Base-by-base conservation (phyloP, 1,140 invertebrate species). In the Aphaenogaster floridana region DNA sequence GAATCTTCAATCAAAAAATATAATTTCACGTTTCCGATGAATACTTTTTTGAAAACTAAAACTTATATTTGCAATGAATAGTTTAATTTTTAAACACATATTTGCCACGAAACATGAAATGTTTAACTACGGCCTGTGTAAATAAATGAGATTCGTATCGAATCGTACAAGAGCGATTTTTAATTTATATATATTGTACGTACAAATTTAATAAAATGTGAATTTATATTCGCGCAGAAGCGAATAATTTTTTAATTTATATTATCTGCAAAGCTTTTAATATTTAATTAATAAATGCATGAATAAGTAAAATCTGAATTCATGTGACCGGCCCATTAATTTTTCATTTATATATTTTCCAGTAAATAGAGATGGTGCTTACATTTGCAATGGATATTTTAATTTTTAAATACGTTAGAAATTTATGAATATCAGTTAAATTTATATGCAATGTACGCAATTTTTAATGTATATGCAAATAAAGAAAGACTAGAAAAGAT, bases 291-390 rank as follows among this genome's bases (percentile, higher is more conserved):
- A 84, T 61, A 63, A 84, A 84, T 42, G 80, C 54, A 84, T 84
- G 72, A 84, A 74, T 54, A 84, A 74, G 69, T 61, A 61, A 63
- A 84, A 84, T 76, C 45, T 42, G 80, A 76, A 84, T 84, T 84
- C 42, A 84, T 61, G 69, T 50, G 80, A 84, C 42, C 69, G 69
- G 80, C 69, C 69, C 57, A 76, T 76, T 84, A 84, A 84, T 84
- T 76, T 84, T 84, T 84, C 69, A 84, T 84, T 74, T 84, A 84
- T 84, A 84, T 84, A 84, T 84, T 84, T 74, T 50, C 80, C 80
- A 42, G 54, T 84, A 84, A 74, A 76, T 76, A 76, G 39, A 84
- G 69, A 74, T 17, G 80, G 28, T 74, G 80, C 69, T 84, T 84
- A 84, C 69, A 84, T 74, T 84, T 61, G 80, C 80, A 76, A 74